Percentiles rank a stretch among this genome's conserved stretches.
Conservation (phyloP, 2,888 invertebrate species). For the Melinaea menophilus region DNA sequence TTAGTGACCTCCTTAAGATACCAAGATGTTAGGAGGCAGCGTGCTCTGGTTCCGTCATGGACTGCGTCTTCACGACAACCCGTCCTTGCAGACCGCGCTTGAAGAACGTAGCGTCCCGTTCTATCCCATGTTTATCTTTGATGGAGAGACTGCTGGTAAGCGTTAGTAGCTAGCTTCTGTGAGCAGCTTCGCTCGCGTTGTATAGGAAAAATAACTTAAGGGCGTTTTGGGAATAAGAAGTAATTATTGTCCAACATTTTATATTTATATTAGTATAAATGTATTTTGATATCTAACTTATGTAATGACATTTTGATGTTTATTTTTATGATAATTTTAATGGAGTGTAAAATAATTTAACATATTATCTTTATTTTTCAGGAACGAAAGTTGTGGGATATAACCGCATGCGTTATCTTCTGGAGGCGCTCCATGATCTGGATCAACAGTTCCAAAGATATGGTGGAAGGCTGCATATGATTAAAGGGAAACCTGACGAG, state of each 20-base stretch:
- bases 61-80: conserved; percentile 83
- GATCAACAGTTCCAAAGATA: conserved; percentile 75
- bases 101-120: conserved; percentile 60
- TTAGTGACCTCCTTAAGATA: not conserved
- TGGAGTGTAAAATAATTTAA: not conserved
- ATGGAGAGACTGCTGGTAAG: conserved; percentile 85
- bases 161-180: not conserved
- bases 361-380: conserved; percentile 37
- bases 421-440: conserved; percentile 82
- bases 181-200: not conserved
- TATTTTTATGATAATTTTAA: no score
- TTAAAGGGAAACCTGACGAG: conserved; percentile 78
- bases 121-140: conserved; percentile 84
- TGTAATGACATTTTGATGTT: no score
- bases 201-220: not conserved
- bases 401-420: conserved; percentile 83
- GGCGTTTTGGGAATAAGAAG: no score
- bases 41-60: conserved; percentile 86
- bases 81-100: conserved; percentile 79
- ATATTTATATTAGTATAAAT: no score
- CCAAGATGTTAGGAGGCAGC: conserved; percentile 65
- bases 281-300: no score
- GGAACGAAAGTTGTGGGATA: conserved; percentile 81
- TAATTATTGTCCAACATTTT: no score
- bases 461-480: conserved; percentile 78